Conservation (phyloP, 1,140 invertebrate genomes). For the Drosophila trapezifrons region DNA sequence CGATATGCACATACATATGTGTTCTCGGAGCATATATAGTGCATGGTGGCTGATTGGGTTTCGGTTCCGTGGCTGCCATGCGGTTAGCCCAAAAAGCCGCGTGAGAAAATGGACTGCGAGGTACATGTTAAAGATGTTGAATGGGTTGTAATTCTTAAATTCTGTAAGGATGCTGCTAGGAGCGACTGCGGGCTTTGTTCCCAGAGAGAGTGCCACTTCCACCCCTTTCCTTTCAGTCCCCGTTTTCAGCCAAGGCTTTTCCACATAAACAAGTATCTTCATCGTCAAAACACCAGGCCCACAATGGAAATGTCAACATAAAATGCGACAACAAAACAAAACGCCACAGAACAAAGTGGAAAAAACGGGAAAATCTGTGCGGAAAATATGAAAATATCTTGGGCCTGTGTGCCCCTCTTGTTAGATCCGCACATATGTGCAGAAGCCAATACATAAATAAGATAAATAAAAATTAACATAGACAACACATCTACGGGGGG, state of each 20-base stretch:
- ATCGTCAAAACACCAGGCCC: constrained; percentile 55
- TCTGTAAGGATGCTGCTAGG: not conserved
- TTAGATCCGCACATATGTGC: constrained; percentile 28
- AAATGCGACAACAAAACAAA: constrained; percentile 35
- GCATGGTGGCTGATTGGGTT: constrained; percentile 40
- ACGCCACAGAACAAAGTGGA: constrained; percentile 26
- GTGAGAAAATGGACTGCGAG: constrained; percentile 31
- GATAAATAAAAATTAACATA: constrained; percentile 78
- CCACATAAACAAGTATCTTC: constrained; percentile 64
- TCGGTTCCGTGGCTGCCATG: constrained; percentile 31
- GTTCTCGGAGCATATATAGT: constrained; percentile 7
- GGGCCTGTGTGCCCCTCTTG: constrained; percentile 26
- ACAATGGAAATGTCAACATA: constrained; percentile 48
- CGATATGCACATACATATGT: constrained; percentile 2
- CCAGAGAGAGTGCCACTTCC: not conserved
- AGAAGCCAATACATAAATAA: constrained; percentile 65
- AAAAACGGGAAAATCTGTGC: constrained; percentile 34
- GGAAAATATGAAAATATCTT: constrained; percentile 61
- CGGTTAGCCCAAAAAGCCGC: constrained; percentile 41
- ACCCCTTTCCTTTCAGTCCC: not conserved
- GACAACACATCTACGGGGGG: constrained; percentile 48
- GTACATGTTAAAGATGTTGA: constrained; percentile 20
- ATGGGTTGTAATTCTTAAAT: constrained; percentile 6
- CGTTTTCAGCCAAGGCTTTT: constrained; percentile 23
- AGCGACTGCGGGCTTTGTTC: not conserved